Conservation (phyloP, 2,113 vertebrate species). For the Cathartes aura region DNA sequence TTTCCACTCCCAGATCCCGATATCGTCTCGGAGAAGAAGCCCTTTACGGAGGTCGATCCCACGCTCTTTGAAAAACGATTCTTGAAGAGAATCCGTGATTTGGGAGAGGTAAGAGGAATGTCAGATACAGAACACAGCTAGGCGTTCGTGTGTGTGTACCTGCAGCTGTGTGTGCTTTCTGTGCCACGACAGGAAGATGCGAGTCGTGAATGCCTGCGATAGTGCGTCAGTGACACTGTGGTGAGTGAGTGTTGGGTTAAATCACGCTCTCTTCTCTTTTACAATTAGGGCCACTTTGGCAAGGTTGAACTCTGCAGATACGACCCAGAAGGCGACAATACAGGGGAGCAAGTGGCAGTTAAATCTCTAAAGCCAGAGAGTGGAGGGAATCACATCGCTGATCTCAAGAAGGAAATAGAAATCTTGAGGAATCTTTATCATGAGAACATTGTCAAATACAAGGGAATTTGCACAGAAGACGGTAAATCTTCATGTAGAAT, state of each 20-base stretch:
- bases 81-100: slow-evolving; percentile 87
- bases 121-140: background rate
- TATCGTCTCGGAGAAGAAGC: slow-evolving; percentile 82
- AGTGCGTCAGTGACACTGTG: fast-evolving
- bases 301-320: slow-evolving; percentile 96
- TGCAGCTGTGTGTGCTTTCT: background rate
- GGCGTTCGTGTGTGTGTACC: fast-evolving
- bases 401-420: slow-evolving; percentile 92
- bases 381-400: slow-evolving; percentile 89
- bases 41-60: slow-evolving; percentile 85
- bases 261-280: background rate
- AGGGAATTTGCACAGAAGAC: slow-evolving; percentile 95
- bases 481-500: slow-evolving; percentile 70
- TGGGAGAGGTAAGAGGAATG: slow-evolving; percentile 86
- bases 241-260: fast-evolving
- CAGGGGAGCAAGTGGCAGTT: slow-evolving; percentile 95
- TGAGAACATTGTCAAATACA: slow-evolving; percentile 97
- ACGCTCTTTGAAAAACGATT: slow-evolving; percentile 94
- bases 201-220: fast-evolving
- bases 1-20: slow-evolving; percentile 72
- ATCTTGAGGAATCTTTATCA: slow-evolving; percentile 95
- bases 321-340: slow-evolving; percentile 92
- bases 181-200: background rate
- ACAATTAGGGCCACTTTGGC: slow-evolving; percentile 91
- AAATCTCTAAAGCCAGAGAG: slow-evolving; percentile 95